Conservation (phyloP, 2,888 invertebrate species). For the Meloe dianella region DNA sequence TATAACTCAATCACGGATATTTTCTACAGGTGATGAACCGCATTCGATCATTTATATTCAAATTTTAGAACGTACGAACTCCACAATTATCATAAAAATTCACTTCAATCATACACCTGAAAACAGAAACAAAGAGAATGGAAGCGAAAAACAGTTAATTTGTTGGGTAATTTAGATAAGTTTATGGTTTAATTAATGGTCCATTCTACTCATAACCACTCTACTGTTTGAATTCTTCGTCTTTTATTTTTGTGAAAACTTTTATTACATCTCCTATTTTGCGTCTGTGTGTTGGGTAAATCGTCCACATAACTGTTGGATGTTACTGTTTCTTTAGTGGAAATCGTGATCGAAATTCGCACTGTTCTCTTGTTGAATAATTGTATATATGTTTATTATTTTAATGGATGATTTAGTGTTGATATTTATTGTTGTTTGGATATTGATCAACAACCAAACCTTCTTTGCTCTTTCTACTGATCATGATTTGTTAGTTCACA, state of each 20-base stretch:
- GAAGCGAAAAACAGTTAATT: neutral
- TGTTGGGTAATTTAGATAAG: neutral
- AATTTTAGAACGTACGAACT: neutral
- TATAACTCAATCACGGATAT: neutral
- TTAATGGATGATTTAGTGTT: conserved; percentile 57
- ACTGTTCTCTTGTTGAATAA: conserved; percentile 51
- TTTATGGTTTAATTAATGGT: neutral
- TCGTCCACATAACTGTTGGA: conserved; percentile 22
- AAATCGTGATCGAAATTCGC: conserved; percentile 54
- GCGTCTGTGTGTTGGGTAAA: neutral
- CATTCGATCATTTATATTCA: neutral
- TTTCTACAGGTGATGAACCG: neutral
- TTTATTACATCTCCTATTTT: too few relatives aligned
- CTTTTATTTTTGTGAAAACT: too few relatives aligned
- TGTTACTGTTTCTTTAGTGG: conserved; percentile 38
- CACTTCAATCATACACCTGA: too few relatives aligned
- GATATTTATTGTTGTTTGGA: conserved; percentile 50
- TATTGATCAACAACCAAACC: conserved; percentile 42
- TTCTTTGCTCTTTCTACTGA: neutral
- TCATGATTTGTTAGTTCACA: neutral
- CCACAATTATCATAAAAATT: too few relatives aligned
- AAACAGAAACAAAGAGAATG: too few relatives aligned
- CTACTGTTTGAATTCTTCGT: too few relatives aligned
- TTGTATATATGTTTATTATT: conserved; percentile 54
- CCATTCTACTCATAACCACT: neutral